Evolutionary conservation across 2,888 invertebrate genomes (phyloP), one percentile per base, ranked within the genome.

Genomic region (Archips crataeganus): DNA sequence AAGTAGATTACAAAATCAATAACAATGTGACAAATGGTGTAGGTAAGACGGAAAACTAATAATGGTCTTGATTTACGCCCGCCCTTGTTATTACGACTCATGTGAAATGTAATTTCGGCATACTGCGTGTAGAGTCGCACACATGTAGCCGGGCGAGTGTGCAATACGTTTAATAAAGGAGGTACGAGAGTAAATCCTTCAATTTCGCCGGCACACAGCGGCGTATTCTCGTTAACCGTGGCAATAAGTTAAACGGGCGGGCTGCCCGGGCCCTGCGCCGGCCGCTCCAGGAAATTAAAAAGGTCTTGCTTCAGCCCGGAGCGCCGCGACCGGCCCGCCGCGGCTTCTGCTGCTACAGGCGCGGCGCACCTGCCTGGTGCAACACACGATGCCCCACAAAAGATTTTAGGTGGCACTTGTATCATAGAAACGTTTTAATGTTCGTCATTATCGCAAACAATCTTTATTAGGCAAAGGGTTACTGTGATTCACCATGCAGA

Each of bases 141-240:
- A 91, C 90, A 90, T 87, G 85, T 75, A 80, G 77, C 76, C 76
- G 79, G 79, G 80, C 77, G 81, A 87, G 94, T 92, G 93, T 93
- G 93, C 94, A 93, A 90, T 93, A 92, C 91, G 93, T 93, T 94
- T 94, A 94, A 94, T 94, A 94, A 94, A 94, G 94, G 93, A 93
- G 93, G 94, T 94, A 92, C 93, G 92, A 90, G 90, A 94, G 94
- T 94, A 94, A 94, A 94, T 94, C 94, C 94, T 94, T 94, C 93
- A 94, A 93, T 94, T 94, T 93, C 90, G 94, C 90, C 91, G 91
- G 93, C 93, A 91, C 90, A 93, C 94, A 91, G 90, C 93, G 93
- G 92, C 92, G 93, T 91, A 92, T 94, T 93, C 94, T 93, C 94
- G 94, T 94, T 94, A 94, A 93, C 93, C 90, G 93, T 92, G 90